Percentiles rank a stretch among this genome's conserved stretches.
These are phyloP conservation scores for Bradypus variegatus DNA, from an alignment of 2,797 vertebrate genomes.

Conservation along the genomic window DNA sequence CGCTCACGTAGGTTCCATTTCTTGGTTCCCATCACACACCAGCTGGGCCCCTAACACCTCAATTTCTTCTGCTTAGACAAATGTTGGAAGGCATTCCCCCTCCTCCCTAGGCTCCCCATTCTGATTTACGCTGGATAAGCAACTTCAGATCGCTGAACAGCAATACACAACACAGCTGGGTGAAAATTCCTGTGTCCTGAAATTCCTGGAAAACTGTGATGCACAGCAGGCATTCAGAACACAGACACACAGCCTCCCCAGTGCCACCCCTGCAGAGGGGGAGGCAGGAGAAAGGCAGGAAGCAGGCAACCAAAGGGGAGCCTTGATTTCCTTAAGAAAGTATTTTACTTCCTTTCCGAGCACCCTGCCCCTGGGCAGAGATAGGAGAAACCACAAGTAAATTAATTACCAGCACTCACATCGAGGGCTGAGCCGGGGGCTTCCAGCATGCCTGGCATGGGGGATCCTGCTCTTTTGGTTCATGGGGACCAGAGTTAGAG, in stretches of 20 bases:
- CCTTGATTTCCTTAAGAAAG: slow-evolving; percentile 8
- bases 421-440: neutral
- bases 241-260: neutral
- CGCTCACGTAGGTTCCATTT: slow-evolving; percentile 12
- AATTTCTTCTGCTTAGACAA: slow-evolving; percentile 55
- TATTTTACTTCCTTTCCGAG: neutral
- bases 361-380: neutral
- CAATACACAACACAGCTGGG: slow-evolving; percentile 67
- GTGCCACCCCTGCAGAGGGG: neutral
- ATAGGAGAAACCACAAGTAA: neutral
- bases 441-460: neutral
- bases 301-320: neutral
- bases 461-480: neutral
- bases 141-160: slow-evolving; percentile 65
- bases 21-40: slow-evolving; percentile 36
- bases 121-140: slow-evolving; percentile 67
- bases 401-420: neutral
- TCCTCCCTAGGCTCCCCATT: slow-evolving; percentile 47
- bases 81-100: slow-evolving; percentile 31
- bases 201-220: slow-evolving; percentile 67
- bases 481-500: neutral
- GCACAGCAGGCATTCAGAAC: slow-evolving; percentile 41
- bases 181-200: slow-evolving; percentile 63
- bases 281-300: neutral
- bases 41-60: slow-evolving; percentile 64